Evolutionary conservation across 2,888 invertebrate species (phyloP).

Genomic region (Lasioglossum pauxillum): DNA sequence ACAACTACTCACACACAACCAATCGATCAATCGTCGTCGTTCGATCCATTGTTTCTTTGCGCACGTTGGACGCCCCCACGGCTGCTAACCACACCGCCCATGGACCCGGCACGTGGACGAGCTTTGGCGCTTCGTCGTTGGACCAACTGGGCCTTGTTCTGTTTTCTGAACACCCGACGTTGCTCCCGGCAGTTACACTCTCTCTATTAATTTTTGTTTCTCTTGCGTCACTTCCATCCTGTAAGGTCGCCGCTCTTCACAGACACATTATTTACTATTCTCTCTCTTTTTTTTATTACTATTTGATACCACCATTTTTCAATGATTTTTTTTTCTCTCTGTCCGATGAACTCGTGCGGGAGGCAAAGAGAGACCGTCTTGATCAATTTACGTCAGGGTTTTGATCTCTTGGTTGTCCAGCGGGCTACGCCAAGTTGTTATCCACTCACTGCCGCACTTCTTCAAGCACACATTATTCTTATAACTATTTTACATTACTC

Average conservation of each 20-base stretch:
- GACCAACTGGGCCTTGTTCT: conserved; percentile 79
- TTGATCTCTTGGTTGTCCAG: conserved; percentile 3
- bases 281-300: conserved; percentile 61
- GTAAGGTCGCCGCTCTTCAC: conserved; percentile 76
- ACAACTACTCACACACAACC: not conserved
- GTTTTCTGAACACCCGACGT: conserved; percentile 81
- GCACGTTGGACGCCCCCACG: conserved; percentile 58
- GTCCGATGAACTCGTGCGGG: conserved; percentile 37
- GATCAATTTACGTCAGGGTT: not conserved
- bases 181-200: conserved; percentile 66
- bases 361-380: not conserved
- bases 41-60: conserved; percentile 1
- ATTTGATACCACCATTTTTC: not conserved
- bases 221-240: conserved; percentile 75
- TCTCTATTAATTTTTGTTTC: conserved; percentile 59
- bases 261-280: conserved; percentile 64
- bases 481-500: conserved; percentile 78
- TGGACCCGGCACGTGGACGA: conserved; percentile 77
- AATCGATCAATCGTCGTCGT: not conserved
- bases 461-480: conserved; percentile 82
- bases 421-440: conserved; percentile 81
- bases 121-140: conserved; percentile 78
- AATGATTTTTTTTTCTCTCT: conserved; percentile 20
- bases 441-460: conserved; percentile 82
- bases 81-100: conserved; percentile 66